Base-by-base conservation (phyloP, 2,113 vertebrate genomes). In the Montifringilla adamsi region DNA sequence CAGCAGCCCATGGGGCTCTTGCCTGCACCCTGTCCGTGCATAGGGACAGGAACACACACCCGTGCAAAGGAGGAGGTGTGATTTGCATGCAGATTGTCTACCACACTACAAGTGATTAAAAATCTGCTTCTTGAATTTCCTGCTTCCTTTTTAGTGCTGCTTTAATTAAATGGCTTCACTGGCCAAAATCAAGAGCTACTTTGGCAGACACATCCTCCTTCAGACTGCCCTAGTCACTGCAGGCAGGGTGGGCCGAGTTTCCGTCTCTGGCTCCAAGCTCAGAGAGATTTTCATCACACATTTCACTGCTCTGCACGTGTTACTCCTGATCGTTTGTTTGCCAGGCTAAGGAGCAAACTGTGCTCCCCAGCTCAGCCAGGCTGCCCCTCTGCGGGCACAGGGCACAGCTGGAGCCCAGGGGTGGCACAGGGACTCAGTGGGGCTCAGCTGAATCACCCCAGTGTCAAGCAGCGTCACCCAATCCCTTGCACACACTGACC, bases 41-140 rank as follows among this genome's bases (percentile, higher is more conserved):
- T 17, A 5, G 33, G 69, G 52, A 60, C 52, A 27, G 90, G 74
- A 82, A 27, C 69, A 39, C 84, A 72, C 53, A n/a, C 49, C 81
- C 90, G 21, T 68, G 81, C 52, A 60, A 59, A 78, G 35, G 10
- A 60, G 67, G 37, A 62, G 70, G 55, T 2, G 3, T 77, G 94
- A 93, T 90, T 88, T 90, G 94, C 94, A 88, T 74, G 27, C n/a
- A 69, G 64, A 89, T 83, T 43, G 33, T 43, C 68, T 83, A 12
- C 63, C 72, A 39, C 79, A 73, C 53, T 85, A 66, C 63, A 77
- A 93, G 87, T 83, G 84, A 91, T 91, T 93, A 83, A 93, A 91
- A 93, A 90, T 43, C 75, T 95, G 89, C 59, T 76, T 76, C 94
- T 85, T 64, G 85, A 83, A 64, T 83, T 96, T 93, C 94, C 63